Percentiles rank a stretch among this genome's conserved stretches.
These are phyloP conservation scores for Apis florea DNA, from an alignment of 1,140 invertebrate species.

Conservation along the genomic window DNA sequence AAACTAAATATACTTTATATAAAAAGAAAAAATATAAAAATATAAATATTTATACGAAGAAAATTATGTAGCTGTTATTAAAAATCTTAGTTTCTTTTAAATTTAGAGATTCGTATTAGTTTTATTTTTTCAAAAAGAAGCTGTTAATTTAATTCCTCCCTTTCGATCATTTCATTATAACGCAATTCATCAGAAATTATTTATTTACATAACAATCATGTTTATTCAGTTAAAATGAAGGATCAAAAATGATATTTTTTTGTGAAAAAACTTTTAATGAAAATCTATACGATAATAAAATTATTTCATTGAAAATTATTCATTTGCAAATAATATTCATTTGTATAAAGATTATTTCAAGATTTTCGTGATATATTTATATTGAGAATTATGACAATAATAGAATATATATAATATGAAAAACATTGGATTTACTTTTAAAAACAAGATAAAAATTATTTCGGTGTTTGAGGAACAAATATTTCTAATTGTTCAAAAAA, in stretches of 20 bases:
- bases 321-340: not conserved
- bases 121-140: constrained; percentile 6
- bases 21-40: not conserved
- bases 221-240: not conserved
- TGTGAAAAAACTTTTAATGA: not conserved
- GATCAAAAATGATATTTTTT: not conserved
- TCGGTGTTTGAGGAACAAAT: constrained; percentile 10
- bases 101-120: constrained; percentile 2
- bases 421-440: not conserved
- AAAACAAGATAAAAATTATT: not conserved
- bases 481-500: not conserved
- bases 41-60: not conserved
- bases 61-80: too few species aligned
- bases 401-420: not conserved
- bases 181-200: constrained; percentile 14
- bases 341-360: not conserved
- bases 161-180: not conserved
- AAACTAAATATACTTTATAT: not conserved
- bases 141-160: constrained; percentile 10
- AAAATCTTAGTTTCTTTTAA: constrained; percentile 24
- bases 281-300: not conserved
- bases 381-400: not conserved
- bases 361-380: not conserved
- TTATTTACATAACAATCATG: not conserved
- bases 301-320: not conserved